Conservation (phyloP, 1,140 invertebrate genomes). For the Drosophila watanabei region DNA sequence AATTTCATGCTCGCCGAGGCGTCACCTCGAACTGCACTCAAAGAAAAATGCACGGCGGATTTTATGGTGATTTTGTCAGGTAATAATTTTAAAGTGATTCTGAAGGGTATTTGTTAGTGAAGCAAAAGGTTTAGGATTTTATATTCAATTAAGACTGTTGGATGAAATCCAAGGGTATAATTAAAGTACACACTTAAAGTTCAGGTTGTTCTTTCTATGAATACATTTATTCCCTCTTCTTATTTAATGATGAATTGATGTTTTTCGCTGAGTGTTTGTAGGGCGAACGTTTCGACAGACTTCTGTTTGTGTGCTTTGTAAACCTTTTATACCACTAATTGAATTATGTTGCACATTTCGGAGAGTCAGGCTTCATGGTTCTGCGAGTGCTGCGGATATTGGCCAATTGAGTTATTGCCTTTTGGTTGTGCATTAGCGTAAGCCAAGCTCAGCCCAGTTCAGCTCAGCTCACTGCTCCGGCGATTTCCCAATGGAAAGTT, state of each 20-base stretch:
- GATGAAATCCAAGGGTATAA: background rate
- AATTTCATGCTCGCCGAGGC: slow-evolving; percentile 54
- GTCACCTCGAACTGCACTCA: slow-evolving; percentile 18
- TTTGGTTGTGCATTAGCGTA: slow-evolving; percentile 42
- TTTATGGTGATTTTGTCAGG: too few species aligned
- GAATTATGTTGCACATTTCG: slow-evolving; percentile 78
- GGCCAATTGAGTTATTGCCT: slow-evolving; percentile 68
- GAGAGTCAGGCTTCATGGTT: slow-evolving; percentile 64
- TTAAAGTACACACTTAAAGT: background rate
- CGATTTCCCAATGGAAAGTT: slow-evolving; percentile 52
- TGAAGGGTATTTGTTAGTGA: background rate
- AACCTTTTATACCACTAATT: slow-evolving; percentile 62
- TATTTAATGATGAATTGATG: background rate
- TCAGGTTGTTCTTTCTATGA: background rate
- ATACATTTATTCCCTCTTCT: background rate
- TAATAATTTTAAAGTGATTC: background rate
- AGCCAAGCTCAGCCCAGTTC: slow-evolving; percentile 10
- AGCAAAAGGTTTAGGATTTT: background rate
- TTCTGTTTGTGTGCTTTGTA: slow-evolving; percentile 33
- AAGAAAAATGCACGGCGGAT: slow-evolving; percentile 1
- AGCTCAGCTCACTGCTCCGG: background rate
- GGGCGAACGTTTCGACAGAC: slow-evolving; percentile 51
- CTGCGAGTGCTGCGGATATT: slow-evolving; percentile 67
- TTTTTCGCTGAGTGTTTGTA: background rate
- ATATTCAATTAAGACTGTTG: background rate